phyloP scores from a whole-genome alignment of 64 coral and sea anemone genomes.

The Platygyra sinensis region DNA sequence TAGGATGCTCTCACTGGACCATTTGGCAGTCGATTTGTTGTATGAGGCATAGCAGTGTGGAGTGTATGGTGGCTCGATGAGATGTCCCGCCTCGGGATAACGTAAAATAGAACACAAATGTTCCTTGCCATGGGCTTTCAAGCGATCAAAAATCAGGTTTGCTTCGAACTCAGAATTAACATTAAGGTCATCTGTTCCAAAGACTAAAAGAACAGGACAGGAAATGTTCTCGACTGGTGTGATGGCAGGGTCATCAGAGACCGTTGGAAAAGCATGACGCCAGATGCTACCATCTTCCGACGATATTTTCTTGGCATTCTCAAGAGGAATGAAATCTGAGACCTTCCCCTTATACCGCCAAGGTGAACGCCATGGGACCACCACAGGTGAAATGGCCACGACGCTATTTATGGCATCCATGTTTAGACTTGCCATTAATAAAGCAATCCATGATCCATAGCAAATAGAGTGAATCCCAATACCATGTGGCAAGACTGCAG shows the following conservation, averaged over 20 bases:
- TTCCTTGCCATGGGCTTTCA: constrained; percentile 42
- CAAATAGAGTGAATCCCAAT: constrained; percentile 38
- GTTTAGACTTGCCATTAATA: constrained; percentile 20
- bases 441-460: constrained; percentile 16
- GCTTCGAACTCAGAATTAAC: constrained; percentile 34
- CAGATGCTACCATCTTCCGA: background rate
- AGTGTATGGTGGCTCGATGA: constrained; percentile 67
- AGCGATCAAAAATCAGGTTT: constrained; percentile 22
- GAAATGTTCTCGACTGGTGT: constrained; percentile 61
- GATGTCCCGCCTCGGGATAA: constrained; percentile 63
- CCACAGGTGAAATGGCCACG: constrained; percentile 11
- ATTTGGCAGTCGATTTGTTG: background rate
- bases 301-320: background rate
- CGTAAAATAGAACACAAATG: constrained; percentile 41
- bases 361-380: background rate
- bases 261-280: background rate
- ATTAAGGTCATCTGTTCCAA: constrained; percentile 55
- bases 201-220: constrained; percentile 46
- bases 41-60: constrained; percentile 33
- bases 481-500: background rate
- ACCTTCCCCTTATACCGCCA: background rate
- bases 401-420: constrained; percentile 6
- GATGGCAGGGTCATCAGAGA: background rate
- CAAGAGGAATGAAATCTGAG: constrained; percentile 5
- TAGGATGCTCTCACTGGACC: background rate